Base-by-base conservation (phyloP, 92 coral and sea anemone genomes). In the Desmophyllum pertusum region DNA sequence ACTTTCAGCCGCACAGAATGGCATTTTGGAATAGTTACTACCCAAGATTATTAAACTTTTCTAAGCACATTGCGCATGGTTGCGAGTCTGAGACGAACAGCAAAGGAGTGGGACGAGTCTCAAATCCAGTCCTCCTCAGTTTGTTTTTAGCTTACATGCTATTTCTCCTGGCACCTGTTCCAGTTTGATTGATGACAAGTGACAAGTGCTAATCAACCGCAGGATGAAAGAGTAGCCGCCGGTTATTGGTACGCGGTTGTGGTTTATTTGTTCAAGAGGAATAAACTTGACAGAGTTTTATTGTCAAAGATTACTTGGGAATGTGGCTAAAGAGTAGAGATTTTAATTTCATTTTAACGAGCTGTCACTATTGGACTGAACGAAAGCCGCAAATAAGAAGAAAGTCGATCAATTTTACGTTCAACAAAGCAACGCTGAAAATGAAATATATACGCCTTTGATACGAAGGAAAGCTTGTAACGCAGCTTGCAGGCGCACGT, bases 1-100 rank as follows among this genome's bases (percentile, higher is more conserved):
- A 79, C 29, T 92, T 72, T 65, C 80, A 89, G 46, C 93, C 95
- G 30, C 83, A 78, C 13, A 86, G 95, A 83, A 83, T 92, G 86
- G 93, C 95, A 27, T 89, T 92, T 40, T 92, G 95, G 95, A 92
- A 89, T 77, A 72, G 75, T 64, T 89, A 89, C 86, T 74, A 81
- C n/a, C 93, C 90, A 7, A 87, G 62, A 51, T 31, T 92, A 38
- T 21, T 68, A 14, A 73, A 81, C 46, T 67, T 63, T 38, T 73
- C 90, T 37, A 71, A 78, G 21, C 61, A 18, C 81, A 18, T 66
- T 23, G 39, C 10, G 18, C 36, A 72, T 3, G 38, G 11, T 5
- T 18, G 30, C 10, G 33, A 11, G 7, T 4, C 64, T 14, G 30
- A 4, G 17, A 52, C 6, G 10, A 78, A 53, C 29, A 69, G 27